Base-by-base conservation (phyloP, 2,797 vertebrate genomes). In the Myotis pilosus region DNA sequence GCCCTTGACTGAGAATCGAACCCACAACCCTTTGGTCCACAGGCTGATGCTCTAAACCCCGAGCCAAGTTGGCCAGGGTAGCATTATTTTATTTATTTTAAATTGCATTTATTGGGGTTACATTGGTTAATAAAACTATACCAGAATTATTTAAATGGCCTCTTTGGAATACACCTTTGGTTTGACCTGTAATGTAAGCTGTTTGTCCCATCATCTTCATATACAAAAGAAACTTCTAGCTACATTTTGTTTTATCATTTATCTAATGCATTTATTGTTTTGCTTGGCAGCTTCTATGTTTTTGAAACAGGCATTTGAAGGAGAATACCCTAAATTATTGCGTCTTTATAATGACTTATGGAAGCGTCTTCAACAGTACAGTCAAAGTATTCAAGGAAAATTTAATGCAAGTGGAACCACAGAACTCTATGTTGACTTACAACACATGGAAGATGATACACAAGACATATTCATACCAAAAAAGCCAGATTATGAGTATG, bases 291-390 rank as follows among this genome's bases (percentile, higher is more conserved):
- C 98, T 4, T 99, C 99, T 17, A 98, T 98, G 71, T 99, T 99
- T 98, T 97, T 99, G 96, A 99, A 99, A 95, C 99, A 99, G 97
- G 99, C 99, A 4, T 99, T 99, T 96, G 99, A 99, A 98, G 99
- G 99, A 47, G 99, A 99, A 97, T 99, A 99, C 72, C 99, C 99
- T 1, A 99, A 99, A 97, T 98, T 99, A 88, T 89, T 99, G 96
- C 98, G 99, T n/a, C 98, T 99, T 53, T 99, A 99, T 98, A 99
- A 99, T 84, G 99, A 99, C 84, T 98, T 99, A 95, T 99, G 99
- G 99, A 99, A 99, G 66, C 99, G 99, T 28, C 98, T 99, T 97
- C 99, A 99, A 97, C 99, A 99, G 82, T 99, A 99, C 92, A 99
- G 98, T 87, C 96, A 98, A 96, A 99, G 98, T 97, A 99, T 99